A percentile compares a stretch with the other conserved stretches of the same genome.
These are phyloP conservation scores for Ictalurus furcatus DNA, from an alignment of 2,113 vertebrate genomes.

Conservation along the genomic window DNA sequence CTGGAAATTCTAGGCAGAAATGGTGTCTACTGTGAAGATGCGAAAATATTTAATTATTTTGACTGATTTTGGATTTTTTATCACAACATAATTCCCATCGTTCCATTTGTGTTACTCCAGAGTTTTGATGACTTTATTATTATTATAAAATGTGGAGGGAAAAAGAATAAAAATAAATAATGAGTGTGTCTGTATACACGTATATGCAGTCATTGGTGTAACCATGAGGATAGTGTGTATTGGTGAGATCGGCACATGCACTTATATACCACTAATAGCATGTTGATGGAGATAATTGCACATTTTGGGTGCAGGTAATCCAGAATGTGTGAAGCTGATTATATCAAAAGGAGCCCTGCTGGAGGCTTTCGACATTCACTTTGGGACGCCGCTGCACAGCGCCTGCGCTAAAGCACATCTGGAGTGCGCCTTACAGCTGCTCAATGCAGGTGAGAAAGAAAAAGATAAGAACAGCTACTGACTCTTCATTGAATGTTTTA, in stretches of 20 bases:
- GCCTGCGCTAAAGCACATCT: constrained; percentile 83
- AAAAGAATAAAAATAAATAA: too few relatives aligned
- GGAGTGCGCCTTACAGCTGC: constrained; percentile 81
- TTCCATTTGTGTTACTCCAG: too few relatives aligned
- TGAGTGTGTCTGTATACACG: too few relatives aligned
- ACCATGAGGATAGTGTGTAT: background rate
- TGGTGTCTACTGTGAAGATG: too few relatives aligned
- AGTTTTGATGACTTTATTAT: too few relatives aligned
- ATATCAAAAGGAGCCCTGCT: constrained; percentile 81
- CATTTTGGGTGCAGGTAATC: constrained; percentile 71
- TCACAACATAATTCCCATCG: too few relatives aligned
- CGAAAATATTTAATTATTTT: too few relatives aligned
- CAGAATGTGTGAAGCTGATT: constrained; percentile 80
- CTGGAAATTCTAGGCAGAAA: too few relatives aligned
- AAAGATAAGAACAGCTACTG: background rate
- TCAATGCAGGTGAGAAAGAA: constrained; percentile 78
- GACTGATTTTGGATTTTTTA: too few relatives aligned
- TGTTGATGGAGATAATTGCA: background rate
- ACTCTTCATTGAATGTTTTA: background rate
- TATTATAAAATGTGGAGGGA: too few relatives aligned
- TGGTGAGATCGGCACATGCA: background rate
- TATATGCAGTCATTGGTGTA: background rate
- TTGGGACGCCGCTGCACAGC: constrained; percentile 86
- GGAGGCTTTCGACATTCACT: constrained; percentile 87
- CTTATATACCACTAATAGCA: background rate